Evolutionary conservation across 2,113 vertebrate species (phyloP).

Genomic region (Pogona vitticeps): DNA sequence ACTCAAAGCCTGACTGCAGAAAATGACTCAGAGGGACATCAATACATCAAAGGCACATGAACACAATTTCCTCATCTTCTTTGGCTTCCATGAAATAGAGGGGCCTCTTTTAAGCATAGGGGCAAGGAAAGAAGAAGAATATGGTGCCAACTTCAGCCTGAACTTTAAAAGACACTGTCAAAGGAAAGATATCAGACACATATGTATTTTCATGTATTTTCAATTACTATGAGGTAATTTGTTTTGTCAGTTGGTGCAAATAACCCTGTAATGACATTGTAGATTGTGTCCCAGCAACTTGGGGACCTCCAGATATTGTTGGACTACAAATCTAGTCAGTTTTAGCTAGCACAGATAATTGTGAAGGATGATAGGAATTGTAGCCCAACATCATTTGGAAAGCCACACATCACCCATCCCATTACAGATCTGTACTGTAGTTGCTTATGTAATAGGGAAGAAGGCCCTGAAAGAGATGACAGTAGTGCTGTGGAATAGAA

Average conservation of each 20-base stretch:
- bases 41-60: background rate
- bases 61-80: background rate
- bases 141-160: conserved; percentile 46
- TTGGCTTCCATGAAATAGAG: conserved; percentile 30
- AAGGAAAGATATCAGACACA: conserved; percentile 37
- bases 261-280: background rate
- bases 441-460: background rate
- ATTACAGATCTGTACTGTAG: no score
- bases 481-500: background rate
- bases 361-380: no score
- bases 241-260: conserved; percentile 5
- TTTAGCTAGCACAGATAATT: no score
- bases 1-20: conserved; percentile 58
- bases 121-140: conserved; percentile 22
- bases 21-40: conserved; percentile 38
- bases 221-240: conserved; percentile 36
- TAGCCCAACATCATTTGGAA: no score
- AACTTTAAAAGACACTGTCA: conserved; percentile 43
- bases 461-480: background rate
- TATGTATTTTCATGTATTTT: background rate
- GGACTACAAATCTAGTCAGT: background rate
- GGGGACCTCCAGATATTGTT: background rate
- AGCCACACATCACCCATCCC: no score
- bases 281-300: background rate
- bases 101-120: conserved; percentile 19